Conservation (phyloP, 2,113 vertebrate genomes). For the Entosphenus tridentatus region DNA sequence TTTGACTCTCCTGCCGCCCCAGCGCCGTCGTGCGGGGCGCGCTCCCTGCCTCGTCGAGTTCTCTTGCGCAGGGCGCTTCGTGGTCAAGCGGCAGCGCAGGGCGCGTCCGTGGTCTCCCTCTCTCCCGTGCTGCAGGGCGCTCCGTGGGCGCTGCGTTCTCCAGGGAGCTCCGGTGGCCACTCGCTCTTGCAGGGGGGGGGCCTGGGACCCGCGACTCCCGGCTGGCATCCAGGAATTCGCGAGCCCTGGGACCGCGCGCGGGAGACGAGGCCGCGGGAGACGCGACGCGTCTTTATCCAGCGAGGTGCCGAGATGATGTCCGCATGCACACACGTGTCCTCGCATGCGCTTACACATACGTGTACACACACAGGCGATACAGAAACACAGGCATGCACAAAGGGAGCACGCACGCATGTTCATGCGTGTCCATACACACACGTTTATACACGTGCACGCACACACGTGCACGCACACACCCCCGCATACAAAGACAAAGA, state of each 20-base stretch:
- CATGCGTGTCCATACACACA: not conserved
- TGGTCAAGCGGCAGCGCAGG: too few species aligned
- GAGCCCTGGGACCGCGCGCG: too few species aligned
- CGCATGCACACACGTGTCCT: not conserved
- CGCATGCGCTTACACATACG: not conserved
- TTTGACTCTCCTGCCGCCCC: too few species aligned
- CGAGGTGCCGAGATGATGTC: not conserved
- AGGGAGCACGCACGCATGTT: not conserved
- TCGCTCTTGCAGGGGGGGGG: not conserved
- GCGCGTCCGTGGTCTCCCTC: too few species aligned
- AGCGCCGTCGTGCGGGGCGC: too few species aligned
- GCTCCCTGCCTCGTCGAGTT: too few species aligned
- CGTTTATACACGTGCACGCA: not conserved
- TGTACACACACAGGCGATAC: not conserved
- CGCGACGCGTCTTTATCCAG: not conserved
- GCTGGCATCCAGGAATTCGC: too few species aligned
- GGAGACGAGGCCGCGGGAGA: too few species aligned
- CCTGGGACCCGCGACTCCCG: not conserved
- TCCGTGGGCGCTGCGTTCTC: not conserved
- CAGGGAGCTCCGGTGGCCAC: not conserved
- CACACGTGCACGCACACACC: not conserved
- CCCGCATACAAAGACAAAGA: not conserved
- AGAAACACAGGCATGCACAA: not conserved
- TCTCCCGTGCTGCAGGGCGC: too few species aligned
- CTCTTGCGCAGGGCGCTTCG: too few species aligned